Evolutionary conservation across 1,140 invertebrate species (phyloP).

Genomic region (Tyrophagus putrescentiae): DNA sequence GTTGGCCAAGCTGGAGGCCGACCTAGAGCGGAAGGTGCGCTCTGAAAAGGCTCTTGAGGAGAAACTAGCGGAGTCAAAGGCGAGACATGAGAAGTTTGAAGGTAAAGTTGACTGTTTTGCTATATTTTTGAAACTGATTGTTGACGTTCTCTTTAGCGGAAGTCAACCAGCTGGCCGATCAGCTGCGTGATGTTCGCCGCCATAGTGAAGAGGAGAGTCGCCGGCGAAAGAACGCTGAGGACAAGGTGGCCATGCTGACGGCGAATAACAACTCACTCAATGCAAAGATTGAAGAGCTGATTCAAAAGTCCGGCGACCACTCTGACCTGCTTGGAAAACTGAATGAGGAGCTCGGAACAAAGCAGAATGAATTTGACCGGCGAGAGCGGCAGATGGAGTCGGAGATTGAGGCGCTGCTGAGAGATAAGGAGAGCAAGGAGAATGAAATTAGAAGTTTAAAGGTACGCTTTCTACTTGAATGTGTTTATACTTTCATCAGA

Average conservation of each 20-base stretch:
- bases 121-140: neutral
- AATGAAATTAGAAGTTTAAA: neutral
- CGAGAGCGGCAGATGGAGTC: conserved; percentile 2
- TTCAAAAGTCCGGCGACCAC: conserved; percentile 20
- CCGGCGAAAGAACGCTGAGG: conserved; percentile 19
- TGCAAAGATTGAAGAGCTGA: conserved; percentile 20
- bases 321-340: conserved; percentile 14
- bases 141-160: conserved; percentile 10
- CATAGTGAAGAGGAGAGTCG: conserved; percentile 19
- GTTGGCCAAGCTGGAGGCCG: conserved; percentile 16
- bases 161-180: conserved; percentile 18
- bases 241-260: conserved; percentile 5
- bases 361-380: conserved; percentile 12
- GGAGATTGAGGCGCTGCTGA: conserved; percentile 9
- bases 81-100: conserved; percentile 19
- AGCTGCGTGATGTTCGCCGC: conserved; percentile 16
- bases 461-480: too few species aligned
- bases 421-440: conserved; percentile 13
- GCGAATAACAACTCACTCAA: conserved; percentile 18
- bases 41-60: neutral
- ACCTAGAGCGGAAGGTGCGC: neutral
- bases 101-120: neutral
- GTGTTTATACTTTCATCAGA: too few species aligned
- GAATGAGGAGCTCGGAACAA: conserved; percentile 21
- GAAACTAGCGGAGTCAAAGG: conserved; percentile 6